Evolutionary conservation across 2,797 vertebrate genomes (phyloP).

Genomic region (Eulemur rubriventer): DNA sequence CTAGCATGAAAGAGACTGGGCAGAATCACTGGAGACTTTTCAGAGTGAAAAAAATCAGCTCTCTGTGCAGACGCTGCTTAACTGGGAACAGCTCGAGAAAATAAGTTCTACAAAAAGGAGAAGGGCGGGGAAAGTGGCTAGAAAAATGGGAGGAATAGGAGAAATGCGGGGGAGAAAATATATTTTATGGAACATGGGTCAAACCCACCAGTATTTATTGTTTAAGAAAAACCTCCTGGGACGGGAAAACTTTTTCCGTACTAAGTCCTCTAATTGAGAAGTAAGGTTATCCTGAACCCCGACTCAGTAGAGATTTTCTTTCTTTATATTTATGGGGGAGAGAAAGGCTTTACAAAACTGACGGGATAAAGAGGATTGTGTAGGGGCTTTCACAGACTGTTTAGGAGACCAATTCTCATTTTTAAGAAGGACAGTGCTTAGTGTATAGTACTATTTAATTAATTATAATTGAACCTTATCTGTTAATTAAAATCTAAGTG

Average conservation of each 20-base stretch:
- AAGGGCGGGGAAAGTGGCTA: not conserved
- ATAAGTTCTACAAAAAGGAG: not conserved
- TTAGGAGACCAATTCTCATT: not conserved
- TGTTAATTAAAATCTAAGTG: not conserved
- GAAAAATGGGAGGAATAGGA: not conserved
- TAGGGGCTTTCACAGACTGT: not conserved
- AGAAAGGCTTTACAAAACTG: not conserved
- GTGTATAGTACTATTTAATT: not conserved
- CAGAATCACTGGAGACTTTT: conserved; percentile 50
- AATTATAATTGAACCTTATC: not conserved
- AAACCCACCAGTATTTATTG: not conserved
- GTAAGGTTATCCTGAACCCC: not conserved
- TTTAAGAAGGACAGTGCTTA: not conserved
- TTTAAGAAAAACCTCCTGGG: not conserved
- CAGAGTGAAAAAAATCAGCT: conserved; percentile 56
- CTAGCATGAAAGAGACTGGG: conserved; percentile 61
- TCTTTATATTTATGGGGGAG: not conserved
- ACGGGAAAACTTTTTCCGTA: not conserved
- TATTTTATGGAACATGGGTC: not conserved
- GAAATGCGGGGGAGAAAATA: not conserved
- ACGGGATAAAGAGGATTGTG: not conserved
- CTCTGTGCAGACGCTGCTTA: conserved; percentile 56
- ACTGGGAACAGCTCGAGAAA: conserved; percentile 72
- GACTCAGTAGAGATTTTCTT: not conserved
- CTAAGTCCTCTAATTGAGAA: not conserved